Percentiles rank a stretch among this genome's conserved stretches.
Conservation (phyloP, 1,140 invertebrate species). For the Cherax quadricarinatus region DNA sequence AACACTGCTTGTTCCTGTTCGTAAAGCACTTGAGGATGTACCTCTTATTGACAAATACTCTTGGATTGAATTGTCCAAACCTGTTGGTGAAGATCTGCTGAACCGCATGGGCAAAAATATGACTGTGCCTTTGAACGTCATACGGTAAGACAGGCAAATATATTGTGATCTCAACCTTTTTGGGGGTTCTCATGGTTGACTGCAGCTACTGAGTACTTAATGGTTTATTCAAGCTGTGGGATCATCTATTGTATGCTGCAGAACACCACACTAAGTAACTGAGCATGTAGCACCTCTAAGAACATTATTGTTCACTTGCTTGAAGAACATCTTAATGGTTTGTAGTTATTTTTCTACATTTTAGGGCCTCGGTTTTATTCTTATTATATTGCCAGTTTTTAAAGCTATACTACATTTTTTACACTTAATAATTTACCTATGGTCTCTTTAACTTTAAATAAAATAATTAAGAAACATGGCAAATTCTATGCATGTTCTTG, state of each 20-base stretch:
- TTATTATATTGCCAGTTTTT: too few relatives aligned
- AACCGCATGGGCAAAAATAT: conserved; percentile 85
- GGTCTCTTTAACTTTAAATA: too few relatives aligned
- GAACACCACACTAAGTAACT: background rate
- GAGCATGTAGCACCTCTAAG: too few relatives aligned
- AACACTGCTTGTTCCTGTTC: conserved; percentile 89
- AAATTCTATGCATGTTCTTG: too few relatives aligned
- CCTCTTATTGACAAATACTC: conserved; percentile 90
- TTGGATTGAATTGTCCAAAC: conserved; percentile 88
- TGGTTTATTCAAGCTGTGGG: conserved; percentile 1
- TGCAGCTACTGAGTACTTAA: background rate
- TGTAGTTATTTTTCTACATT: too few relatives aligned
- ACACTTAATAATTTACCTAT: too few relatives aligned
- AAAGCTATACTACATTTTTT: too few relatives aligned
- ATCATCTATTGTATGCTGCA: background rate
- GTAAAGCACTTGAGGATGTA: conserved; percentile 77
- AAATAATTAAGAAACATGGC: too few relatives aligned
- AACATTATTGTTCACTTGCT: too few relatives aligned
- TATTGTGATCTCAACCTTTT: background rate
- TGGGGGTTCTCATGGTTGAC: background rate
- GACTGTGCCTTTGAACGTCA: conserved; percentile 87
- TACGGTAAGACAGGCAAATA: conserved; percentile 80
- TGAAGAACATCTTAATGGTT: too few relatives aligned
- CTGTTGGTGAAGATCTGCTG: conserved; percentile 84
- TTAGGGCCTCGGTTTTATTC: too few relatives aligned